phyloP scores from a whole-genome alignment of 2,113 vertebrate genomes.

The Apus apus region DNA sequence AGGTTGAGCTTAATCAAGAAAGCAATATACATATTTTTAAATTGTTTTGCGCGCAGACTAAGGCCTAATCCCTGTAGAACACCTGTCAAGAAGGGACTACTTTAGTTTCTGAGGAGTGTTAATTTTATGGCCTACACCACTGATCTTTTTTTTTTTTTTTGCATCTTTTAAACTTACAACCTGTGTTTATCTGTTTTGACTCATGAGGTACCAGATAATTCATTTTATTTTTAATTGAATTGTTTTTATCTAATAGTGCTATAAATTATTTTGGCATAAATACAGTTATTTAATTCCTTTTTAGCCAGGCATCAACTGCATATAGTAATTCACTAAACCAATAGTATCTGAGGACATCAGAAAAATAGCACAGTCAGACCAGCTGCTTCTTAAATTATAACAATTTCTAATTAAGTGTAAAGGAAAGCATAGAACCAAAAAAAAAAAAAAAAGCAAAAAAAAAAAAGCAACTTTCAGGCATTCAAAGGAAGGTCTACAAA shows the following conservation, averaged over 20 bases:
- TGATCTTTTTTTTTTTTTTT: not conserved
- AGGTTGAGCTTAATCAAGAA: not conserved
- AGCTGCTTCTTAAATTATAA: constrained; percentile 4
- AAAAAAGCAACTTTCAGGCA: not conserved
- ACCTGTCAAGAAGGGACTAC: not conserved
- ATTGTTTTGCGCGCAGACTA: not conserved
- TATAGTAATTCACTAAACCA: not conserved
- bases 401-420: not conserved
- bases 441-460: not conserved
- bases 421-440: not conserved
- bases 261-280: constrained; percentile 5
- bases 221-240: not conserved
- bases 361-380: not conserved
- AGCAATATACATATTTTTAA: not conserved
- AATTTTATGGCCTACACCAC: not conserved
- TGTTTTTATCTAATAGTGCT: not conserved
- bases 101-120: not conserved
- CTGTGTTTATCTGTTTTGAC: not conserved
- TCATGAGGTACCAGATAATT: not conserved
- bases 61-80: not conserved
- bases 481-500: not conserved
- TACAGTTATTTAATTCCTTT: not conserved
- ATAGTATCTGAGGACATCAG: not conserved
- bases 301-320: not conserved
- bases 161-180: not conserved